Evolutionary conservation across 2,888 invertebrate species (phyloP).

Genomic region (Blera fallax): DNA sequence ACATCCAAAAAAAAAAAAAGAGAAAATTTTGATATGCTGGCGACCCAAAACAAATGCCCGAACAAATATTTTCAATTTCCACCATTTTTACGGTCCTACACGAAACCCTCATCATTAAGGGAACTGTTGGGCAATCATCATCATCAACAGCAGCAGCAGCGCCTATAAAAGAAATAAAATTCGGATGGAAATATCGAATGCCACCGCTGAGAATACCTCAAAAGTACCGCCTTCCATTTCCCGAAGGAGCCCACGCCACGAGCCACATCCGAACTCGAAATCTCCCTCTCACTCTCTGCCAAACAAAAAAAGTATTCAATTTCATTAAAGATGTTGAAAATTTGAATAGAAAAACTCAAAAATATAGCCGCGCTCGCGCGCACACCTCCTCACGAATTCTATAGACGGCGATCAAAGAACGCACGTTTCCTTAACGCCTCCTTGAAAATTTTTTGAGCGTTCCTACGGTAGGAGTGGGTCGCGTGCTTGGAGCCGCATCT

Average conservation of each 20-base stretch:
- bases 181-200: conserved; percentile 43
- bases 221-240: conserved; percentile 50
- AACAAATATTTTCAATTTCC: conserved; percentile 65
- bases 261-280: conserved; percentile 31
- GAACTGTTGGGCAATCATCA: conserved; percentile 55
- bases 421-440: conserved; percentile 63
- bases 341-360: not conserved
- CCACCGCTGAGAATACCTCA: conserved; percentile 46
- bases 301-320: conserved; percentile 59
- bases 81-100: conserved; percentile 61
- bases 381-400: conserved; percentile 27
- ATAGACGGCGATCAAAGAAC: not conserved
- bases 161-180: conserved; percentile 4
- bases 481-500: conserved; percentile 40
- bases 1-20: conserved; percentile 32
- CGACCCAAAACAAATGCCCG: conserved; percentile 56
- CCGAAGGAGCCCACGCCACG: conserved; percentile 48
- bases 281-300: conserved; percentile 28
- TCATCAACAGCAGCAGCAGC: conserved; percentile 12
- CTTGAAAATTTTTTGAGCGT: conserved; percentile 44
- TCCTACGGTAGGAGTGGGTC: conserved; percentile 6
- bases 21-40: conserved; percentile 56
- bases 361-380: conserved; percentile 31
- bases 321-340: conserved; percentile 44
- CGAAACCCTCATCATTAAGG: conserved; percentile 66